These are phyloP conservation scores for Megaleporinus macrocephalus DNA, from an alignment of 2,113 vertebrate species.

Conservation along the genomic window DNA sequence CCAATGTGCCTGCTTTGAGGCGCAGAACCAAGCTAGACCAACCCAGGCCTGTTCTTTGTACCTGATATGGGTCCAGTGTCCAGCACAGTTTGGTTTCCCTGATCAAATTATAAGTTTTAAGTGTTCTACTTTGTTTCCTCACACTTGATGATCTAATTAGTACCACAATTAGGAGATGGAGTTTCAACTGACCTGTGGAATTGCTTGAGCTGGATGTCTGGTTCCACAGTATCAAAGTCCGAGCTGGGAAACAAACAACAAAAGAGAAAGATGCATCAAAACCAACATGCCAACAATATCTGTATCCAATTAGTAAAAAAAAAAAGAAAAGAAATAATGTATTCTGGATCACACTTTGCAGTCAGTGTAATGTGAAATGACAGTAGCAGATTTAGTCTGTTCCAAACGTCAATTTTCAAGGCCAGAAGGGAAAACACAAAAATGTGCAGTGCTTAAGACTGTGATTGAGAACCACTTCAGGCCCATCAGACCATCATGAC, in stretches of 20 bases:
- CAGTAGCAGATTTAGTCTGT: neutral
- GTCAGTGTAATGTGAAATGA: neutral
- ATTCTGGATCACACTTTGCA: neutral
- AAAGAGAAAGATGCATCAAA: neutral
- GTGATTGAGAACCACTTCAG: neutral
- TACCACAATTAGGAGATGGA: neutral
- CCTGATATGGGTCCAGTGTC: too few species aligned
- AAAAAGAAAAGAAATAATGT: too few species aligned
- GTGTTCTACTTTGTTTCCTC: neutral
- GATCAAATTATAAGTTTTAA: too few species aligned
- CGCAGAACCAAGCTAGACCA: too few species aligned
- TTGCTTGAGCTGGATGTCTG: slow-evolving; percentile 49
- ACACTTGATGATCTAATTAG: neutral
- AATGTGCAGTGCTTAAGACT: neutral
- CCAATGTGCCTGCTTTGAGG: too few species aligned
- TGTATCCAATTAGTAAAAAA: neutral
- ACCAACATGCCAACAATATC: neutral
- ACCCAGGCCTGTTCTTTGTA: too few species aligned
- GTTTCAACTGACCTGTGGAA: slow-evolving; percentile 37
- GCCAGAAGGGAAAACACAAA: neutral
- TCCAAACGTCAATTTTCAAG: neutral
- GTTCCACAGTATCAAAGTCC: slow-evolving; percentile 55
- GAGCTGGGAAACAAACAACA: slow-evolving; percentile 40
- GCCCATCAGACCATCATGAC: neutral
- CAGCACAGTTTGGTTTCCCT: too few species aligned